A percentile compares a stretch with the other conserved stretches of the same genome.
Evolutionary conservation across 1,140 invertebrate genomes (phyloP).

Genomic region (Acromyrmex echinatior): DNA sequence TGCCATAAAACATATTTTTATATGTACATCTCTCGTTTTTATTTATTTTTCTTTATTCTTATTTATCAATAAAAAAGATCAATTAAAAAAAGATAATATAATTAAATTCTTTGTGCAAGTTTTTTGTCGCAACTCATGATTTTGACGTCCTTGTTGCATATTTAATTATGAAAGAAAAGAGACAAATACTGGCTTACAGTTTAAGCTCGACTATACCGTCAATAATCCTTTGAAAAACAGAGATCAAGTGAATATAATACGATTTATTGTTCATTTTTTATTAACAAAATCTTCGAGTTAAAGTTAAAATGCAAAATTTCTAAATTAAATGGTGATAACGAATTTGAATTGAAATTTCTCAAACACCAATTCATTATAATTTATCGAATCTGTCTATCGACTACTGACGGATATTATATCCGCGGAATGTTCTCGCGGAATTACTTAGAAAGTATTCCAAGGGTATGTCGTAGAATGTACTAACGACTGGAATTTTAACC

Average conservation of each 20-base stretch:
- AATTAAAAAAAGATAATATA: neutral
- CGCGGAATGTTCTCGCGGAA: conserved; percentile 22
- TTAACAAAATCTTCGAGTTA: conserved; percentile 8
- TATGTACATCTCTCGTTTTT: neutral
- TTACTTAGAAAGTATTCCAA: conserved; percentile 32
- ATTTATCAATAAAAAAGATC: neutral
- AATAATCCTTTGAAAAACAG: conserved; percentile 34
- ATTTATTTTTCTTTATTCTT: neutral
- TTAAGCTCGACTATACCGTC: conserved; percentile 19
- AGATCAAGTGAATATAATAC: conserved; percentile 10
- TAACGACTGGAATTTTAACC: conserved; percentile 36
- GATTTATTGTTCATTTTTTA: conserved; percentile 33
- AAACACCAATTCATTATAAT: neutral
- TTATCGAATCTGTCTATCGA: conserved; percentile 8
- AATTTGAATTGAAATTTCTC: conserved; percentile 53
- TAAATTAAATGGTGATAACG: neutral
- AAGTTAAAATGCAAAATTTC: neutral
- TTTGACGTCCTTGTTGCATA: neutral
- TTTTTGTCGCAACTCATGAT: neutral
- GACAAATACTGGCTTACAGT: conserved; percentile 25
- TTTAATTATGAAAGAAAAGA: neutral
- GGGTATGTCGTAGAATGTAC: conserved; percentile 26
- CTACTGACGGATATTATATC: conserved; percentile 10
- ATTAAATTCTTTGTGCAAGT: conserved; percentile 18
- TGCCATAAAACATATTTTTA: neutral